A percentile compares a stretch with the other conserved stretches of the same genome.
phyloP scores from a whole-genome alignment of 2,888 invertebrate species.

The Drosophila siamana region DNA sequence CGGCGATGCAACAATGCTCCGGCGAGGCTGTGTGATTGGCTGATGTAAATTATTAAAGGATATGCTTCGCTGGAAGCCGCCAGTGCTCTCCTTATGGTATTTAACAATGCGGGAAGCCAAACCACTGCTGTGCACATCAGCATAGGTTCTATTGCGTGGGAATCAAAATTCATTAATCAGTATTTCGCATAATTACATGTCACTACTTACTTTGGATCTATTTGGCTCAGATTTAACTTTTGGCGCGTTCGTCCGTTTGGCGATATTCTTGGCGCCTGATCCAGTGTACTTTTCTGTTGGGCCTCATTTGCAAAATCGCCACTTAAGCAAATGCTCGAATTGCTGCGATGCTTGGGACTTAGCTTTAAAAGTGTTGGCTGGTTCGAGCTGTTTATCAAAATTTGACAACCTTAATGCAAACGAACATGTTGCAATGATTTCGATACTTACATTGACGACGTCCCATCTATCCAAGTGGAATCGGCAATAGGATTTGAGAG shows the following conservation, averaged over 20 bases:
- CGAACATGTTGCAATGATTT: slow-evolving; percentile 4
- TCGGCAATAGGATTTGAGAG: slow-evolving; percentile 81
- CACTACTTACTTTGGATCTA: slow-evolving; percentile 81
- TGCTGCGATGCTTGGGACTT: slow-evolving; percentile 63
- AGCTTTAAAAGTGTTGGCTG: slow-evolving; percentile 54
- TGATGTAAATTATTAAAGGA: slow-evolving; percentile 84
- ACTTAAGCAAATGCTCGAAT: slow-evolving; percentile 45
- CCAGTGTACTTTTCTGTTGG: slow-evolving; percentile 30
- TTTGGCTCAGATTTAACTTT: slow-evolving; percentile 67
- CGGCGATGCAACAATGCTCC: slow-evolving; percentile 40
- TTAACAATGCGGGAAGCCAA: slow-evolving; percentile 86
- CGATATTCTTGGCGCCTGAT: slow-evolving; percentile 31
- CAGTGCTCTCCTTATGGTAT: slow-evolving; percentile 85
- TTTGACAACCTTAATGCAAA: neutral
- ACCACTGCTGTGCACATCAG: slow-evolving; percentile 87
- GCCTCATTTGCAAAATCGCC: slow-evolving; percentile 18
- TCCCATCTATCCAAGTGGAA: slow-evolving; percentile 82
- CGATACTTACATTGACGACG: slow-evolving; percentile 63
- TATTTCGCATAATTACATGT: neutral
- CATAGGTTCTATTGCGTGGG: slow-evolving; percentile 79
- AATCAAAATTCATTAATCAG: neutral
- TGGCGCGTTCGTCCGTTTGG: slow-evolving; percentile 49
- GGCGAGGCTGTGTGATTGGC: slow-evolving; percentile 82
- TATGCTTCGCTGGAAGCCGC: slow-evolving; percentile 82
- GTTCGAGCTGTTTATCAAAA: slow-evolving; percentile 9